Evolutionary conservation across 30 jellyfish, hydroid and myxozoan species (phyloP).

Genomic region (Chrysaora quinquecirrha): DNA sequence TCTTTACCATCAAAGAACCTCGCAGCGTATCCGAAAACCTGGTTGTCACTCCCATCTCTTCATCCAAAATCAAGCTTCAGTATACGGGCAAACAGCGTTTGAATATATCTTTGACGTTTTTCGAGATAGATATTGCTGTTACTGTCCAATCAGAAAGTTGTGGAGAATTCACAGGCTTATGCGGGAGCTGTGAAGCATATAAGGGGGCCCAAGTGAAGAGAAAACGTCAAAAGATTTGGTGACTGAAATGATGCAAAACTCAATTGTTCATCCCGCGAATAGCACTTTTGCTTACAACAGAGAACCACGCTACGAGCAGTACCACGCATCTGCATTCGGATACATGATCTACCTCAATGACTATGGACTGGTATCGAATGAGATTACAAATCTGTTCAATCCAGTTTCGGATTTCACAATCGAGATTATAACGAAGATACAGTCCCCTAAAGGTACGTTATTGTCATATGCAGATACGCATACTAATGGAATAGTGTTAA

Average conservation of each 20-base stretch:
- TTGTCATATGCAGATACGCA: slow-evolving; percentile 22
- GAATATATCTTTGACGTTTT: slow-evolving; percentile 26
- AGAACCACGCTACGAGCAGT: slow-evolving; percentile 46
- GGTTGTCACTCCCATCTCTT: slow-evolving; percentile 21
- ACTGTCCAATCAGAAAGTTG: slow-evolving; percentile 34
- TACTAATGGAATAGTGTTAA: slow-evolving; percentile 47
- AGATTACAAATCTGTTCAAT: slow-evolving; percentile 3
- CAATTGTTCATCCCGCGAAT: neutral
- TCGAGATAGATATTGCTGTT: slow-evolving; percentile 24
- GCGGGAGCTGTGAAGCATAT: slow-evolving; percentile 43
- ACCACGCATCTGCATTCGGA: slow-evolving; percentile 19
- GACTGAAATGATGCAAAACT: neutral
- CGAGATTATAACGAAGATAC: slow-evolving; percentile 40
- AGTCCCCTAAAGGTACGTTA: slow-evolving; percentile 51
- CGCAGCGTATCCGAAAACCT: slow-evolving; percentile 2
- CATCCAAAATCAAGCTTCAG: slow-evolving; percentile 4
- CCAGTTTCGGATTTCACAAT: slow-evolving; percentile 51
- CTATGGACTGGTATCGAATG: slow-evolving; percentile 46
- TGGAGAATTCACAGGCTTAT: slow-evolving; percentile 17
- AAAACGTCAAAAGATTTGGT: slow-evolving; percentile 4
- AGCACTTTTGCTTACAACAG: slow-evolving; percentile 28
- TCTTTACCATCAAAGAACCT: slow-evolving; percentile 1
- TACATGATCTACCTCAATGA: slow-evolving; percentile 35
- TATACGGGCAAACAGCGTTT: neutral
- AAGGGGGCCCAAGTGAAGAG: neutral